A percentile compares a stretch with the other conserved stretches of the same genome.
These are phyloP conservation scores for Brachionus sp. DNA, from an alignment of 1,140 invertebrate species.

Conservation along the genomic window DNA sequence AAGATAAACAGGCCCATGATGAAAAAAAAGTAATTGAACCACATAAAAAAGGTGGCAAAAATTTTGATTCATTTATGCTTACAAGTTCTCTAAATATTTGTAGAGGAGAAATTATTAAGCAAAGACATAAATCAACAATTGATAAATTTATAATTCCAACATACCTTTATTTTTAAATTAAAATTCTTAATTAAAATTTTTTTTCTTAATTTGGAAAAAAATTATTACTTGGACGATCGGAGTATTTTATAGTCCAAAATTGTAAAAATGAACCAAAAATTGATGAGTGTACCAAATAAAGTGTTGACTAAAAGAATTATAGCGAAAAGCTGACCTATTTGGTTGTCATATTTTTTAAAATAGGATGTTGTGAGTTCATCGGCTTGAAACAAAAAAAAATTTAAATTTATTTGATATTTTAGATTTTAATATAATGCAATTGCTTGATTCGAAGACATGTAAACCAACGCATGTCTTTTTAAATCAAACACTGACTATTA, in stretches of 20 bases:
- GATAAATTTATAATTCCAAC: slow-evolving; percentile 37
- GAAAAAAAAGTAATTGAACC: background rate
- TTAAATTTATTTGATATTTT: too few species aligned
- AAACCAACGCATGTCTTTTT: too few species aligned
- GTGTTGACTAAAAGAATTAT: background rate
- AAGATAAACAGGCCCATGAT: slow-evolving; percentile 42
- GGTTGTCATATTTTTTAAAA: background rate
- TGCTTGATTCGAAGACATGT: too few species aligned
- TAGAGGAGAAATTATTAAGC: background rate
- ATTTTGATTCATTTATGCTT: background rate
- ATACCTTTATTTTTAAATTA: slow-evolving; percentile 6
- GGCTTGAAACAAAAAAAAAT: background rate
- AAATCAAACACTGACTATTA: too few species aligned
- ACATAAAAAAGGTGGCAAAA: background rate
- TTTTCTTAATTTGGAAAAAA: background rate
- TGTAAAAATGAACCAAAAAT: slow-evolving; percentile 38
- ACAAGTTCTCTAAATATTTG: slow-evolving; percentile 35
- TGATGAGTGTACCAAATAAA: background rate
- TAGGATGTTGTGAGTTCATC: background rate
- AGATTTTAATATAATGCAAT: too few species aligned
- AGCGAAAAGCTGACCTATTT: background rate
- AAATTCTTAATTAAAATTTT: background rate
- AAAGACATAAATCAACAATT: slow-evolving; percentile 17
- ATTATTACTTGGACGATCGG: background rate
- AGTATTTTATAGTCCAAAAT: slow-evolving; percentile 28